A percentile compares a stretch with the other conserved stretches of the same genome.
Evolutionary conservation across 2,797 vertebrate genomes (phyloP).

Genomic region (Lepus townsendii): DNA sequence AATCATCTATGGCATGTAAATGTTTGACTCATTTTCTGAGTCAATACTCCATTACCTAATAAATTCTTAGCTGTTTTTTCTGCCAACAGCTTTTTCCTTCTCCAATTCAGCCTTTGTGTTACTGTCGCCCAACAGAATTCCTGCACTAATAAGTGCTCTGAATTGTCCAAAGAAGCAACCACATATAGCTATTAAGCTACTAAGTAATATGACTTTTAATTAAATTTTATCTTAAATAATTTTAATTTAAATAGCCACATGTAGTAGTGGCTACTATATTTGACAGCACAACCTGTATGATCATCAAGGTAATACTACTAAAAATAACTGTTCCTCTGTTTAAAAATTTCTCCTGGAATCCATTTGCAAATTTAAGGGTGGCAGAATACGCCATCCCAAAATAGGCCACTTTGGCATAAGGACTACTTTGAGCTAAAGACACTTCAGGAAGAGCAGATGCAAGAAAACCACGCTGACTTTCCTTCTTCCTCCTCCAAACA

Average conservation of each 20-base stretch:
- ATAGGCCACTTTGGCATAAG: neutral
- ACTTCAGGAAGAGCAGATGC: neutral
- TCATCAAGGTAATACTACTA: neutral
- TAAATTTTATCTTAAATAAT: slow-evolving; percentile 14
- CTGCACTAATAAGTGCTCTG: neutral
- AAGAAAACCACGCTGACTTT: neutral
- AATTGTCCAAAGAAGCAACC: neutral
- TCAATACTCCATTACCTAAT: neutral
- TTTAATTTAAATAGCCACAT: neutral
- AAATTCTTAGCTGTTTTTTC: neutral
- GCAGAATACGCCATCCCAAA: neutral
- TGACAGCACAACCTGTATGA: neutral
- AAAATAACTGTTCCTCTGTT: neutral
- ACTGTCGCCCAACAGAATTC: neutral
- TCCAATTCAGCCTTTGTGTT: neutral
- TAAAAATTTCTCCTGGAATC: neutral
- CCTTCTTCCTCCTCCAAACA: neutral
- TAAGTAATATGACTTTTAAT: neutral
- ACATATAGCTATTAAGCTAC: neutral
- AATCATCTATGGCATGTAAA: neutral
- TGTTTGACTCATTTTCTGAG: neutral
- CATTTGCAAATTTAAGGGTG: neutral
- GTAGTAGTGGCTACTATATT: neutral
- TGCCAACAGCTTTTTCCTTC: neutral
- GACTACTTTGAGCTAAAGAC: neutral